Base-by-base conservation (phyloP, 2,797 vertebrate genomes). In the Garrulus glandarius region DNA sequence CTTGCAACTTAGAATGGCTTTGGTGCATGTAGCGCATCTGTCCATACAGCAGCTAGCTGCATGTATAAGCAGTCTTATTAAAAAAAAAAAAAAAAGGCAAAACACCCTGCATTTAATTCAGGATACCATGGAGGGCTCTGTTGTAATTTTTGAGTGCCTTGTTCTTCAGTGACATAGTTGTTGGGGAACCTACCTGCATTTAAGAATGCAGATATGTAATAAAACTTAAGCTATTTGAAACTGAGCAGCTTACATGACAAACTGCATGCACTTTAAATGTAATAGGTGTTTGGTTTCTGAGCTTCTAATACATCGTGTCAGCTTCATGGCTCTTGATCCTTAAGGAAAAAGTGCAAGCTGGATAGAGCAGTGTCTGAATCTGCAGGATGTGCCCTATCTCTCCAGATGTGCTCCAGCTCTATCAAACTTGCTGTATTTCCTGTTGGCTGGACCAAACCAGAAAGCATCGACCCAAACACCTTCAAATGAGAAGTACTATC, bases 1-100 rank as follows among this genome's bases (percentile, higher is more conserved):
- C 89, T 97, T 96, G 94, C 93, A 49, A 81, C 52, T 82, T 84
- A 92, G 91, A 97, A 96, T 96, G 95, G 95, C 96, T 96, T 96
- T 69, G 94, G 77, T 93, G 91, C 94, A 97, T 97, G 96, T 68
- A 90, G 69, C 22, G 78, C 76, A 13, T 96, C 69, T 81, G 44
- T 93, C 86, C 26, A 15, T 84, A 83, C 24, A 94, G 74, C 89
- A 94, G 87, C 87, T 92, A 82, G 96, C 88, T 96, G 95, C 95
- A 95, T 97, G 95, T 87, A 39, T 92, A 83, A 96, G 49, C 91
- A 93, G 84, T 71, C 22, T 63, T 43, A 69, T 41, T 16, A 19
- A 60, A 36, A 56, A 71, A 74, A 41, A 47, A 41, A 60, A 41
- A 47, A 43, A 60, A 34, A 14, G 2, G 68, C 50, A n/a, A 90